Percentiles rank a stretch among this genome's conserved stretches.
Evolutionary conservation across 2,888 invertebrate species (phyloP).

Genomic region (Conomelus anceps): DNA sequence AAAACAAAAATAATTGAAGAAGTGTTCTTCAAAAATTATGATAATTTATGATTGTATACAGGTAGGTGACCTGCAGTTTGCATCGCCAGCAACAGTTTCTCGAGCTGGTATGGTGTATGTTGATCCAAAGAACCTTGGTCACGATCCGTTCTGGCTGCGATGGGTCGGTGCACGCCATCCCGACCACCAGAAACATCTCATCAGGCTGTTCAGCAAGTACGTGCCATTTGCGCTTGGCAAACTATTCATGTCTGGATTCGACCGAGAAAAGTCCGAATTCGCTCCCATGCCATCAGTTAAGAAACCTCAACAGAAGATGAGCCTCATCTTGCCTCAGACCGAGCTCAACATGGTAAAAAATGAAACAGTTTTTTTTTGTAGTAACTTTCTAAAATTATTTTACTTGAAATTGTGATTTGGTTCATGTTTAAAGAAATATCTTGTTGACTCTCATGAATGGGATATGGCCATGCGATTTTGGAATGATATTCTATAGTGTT

Average conservation of each 20-base stretch:
- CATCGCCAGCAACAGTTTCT: slow-evolving; percentile 89
- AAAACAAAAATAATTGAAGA: too few species aligned
- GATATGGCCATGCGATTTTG: too few species aligned
- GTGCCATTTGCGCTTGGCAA: slow-evolving; percentile 59
- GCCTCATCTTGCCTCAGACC: slow-evolving; percentile 76
- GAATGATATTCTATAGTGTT: too few species aligned
- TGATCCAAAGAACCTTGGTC: slow-evolving; percentile 85
- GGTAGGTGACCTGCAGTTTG: slow-evolving; percentile 82
- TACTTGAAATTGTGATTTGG: background rate
- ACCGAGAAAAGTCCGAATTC: slow-evolving; percentile 16
- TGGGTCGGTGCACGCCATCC: slow-evolving; percentile 58
- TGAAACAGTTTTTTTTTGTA: background rate
- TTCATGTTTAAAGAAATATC: too few species aligned
- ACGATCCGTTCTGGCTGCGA: slow-evolving; percentile 76
- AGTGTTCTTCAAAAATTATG: too few species aligned
- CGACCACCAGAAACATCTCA: slow-evolving; percentile 47
- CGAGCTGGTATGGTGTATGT: slow-evolving; percentile 92
- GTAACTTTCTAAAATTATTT: background rate
- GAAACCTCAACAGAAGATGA: slow-evolving; percentile 46
- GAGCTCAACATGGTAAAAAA: slow-evolving; percentile 68
- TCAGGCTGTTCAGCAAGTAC: slow-evolving; percentile 66
- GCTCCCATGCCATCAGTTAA: background rate
- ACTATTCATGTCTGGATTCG: background rate
- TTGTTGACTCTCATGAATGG: too few species aligned
- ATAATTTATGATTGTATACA: slow-evolving; percentile 35